Conservation (phyloP, 2,888 invertebrate species). For the Lobophora halterata region DNA sequence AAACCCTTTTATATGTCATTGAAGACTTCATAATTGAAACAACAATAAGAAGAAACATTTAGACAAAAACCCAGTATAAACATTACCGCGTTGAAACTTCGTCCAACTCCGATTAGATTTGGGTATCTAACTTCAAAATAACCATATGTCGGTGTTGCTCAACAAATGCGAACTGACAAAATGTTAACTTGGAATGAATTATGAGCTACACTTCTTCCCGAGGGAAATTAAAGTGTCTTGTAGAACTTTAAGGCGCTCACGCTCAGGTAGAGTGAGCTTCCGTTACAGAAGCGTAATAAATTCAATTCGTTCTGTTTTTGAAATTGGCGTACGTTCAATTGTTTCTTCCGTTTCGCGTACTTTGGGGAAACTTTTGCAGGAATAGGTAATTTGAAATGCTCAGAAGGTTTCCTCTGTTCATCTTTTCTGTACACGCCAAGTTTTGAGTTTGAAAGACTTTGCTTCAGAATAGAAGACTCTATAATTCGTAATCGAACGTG, state of each 20-base stretch:
- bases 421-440: too few species aligned
- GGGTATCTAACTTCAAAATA: conserved; percentile 48
- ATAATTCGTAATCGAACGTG: too few species aligned
- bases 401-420: too few species aligned
- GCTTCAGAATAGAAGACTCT: too few species aligned
- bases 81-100: conserved; percentile 24
- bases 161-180: conserved; percentile 77
- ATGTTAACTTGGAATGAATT: conserved; percentile 78
- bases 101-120: conserved; percentile 35
- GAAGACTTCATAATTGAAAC: too few species aligned
- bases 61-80: conserved; percentile 42
- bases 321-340: conserved; percentile 49
- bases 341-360: conserved; percentile 30
- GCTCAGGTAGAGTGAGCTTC: conserved; percentile 61
- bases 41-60: too few species aligned
- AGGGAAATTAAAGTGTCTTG: conserved; percentile 79
- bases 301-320: conserved; percentile 54
- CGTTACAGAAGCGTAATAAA: conserved; percentile 55
- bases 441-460: too few species aligned
- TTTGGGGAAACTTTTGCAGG: too few species aligned
- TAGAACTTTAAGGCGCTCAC: conserved; percentile 73
- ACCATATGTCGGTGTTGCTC: conserved; percentile 55
- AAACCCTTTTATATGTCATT: too few species aligned
- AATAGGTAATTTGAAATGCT: too few species aligned
- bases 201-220: conserved; percentile 66